Evolutionary conservation across 2,113 vertebrate species (phyloP).

Genomic region (Urocolius indicus): DNA sequence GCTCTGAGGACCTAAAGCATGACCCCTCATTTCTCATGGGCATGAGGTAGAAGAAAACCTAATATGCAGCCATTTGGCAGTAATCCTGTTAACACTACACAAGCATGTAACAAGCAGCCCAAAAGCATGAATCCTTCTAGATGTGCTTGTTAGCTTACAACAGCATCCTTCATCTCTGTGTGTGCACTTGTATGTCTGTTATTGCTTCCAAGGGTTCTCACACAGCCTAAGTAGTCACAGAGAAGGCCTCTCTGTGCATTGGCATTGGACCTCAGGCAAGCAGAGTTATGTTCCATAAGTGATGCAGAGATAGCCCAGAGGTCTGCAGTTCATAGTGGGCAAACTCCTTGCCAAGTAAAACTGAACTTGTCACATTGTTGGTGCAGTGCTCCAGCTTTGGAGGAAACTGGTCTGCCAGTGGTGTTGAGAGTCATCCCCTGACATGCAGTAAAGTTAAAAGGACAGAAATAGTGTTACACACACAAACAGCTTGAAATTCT

Average conservation of each 20-base stretch:
- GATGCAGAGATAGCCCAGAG: background rate
- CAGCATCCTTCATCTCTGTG: background rate
- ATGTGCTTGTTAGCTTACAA: background rate
- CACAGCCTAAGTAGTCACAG: background rate
- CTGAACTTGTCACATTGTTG: background rate
- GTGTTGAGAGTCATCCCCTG: background rate
- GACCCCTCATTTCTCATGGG: background rate
- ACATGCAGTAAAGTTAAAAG: background rate
- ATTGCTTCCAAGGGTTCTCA: background rate
- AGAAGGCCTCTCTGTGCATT: background rate
- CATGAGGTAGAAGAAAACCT: background rate
- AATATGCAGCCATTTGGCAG: background rate
- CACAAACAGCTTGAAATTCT: background rate
- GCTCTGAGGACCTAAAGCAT: background rate
- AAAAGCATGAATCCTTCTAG: background rate
- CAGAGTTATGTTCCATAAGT: background rate
- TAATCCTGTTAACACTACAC: accelerated
- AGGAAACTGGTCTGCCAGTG: background rate
- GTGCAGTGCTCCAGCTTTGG: background rate
- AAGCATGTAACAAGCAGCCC: background rate
- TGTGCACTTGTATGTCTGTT: too few species aligned
- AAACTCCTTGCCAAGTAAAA: background rate
- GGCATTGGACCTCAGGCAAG: background rate
- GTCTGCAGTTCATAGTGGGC: accelerated
- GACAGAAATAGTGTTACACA: background rate